These are phyloP conservation scores for Todiramphus chloris DNA, from an alignment of 2,113 vertebrate genomes.

Conservation along the genomic window DNA sequence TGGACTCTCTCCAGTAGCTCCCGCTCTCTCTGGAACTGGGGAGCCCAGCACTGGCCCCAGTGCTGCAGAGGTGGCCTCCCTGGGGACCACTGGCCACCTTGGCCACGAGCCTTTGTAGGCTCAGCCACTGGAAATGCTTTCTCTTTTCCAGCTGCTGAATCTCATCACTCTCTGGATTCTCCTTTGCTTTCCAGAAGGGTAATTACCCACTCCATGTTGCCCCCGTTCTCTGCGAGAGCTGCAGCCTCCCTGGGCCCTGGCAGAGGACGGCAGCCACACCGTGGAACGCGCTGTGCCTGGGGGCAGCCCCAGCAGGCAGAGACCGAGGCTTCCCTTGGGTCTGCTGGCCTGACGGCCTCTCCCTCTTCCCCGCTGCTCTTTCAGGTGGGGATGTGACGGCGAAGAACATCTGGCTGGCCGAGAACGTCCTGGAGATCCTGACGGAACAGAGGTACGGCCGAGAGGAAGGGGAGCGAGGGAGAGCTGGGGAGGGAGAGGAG, in stretches of 20 bases:
- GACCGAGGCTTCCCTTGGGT: not conserved
- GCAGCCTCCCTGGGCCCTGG: not conserved
- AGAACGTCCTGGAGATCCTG: conserved; percentile 91
- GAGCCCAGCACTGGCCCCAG: no score
- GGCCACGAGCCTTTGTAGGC: not conserved
- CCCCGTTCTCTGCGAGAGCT: no score
- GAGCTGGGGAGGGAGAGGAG: no score
- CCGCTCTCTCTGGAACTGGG: no score
- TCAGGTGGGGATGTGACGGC: conserved; percentile 91
- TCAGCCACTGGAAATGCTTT: not conserved
- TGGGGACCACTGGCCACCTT: not conserved
- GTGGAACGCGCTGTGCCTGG: no score
- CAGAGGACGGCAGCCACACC: not conserved
- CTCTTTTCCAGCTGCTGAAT: not conserved
- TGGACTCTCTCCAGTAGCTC: no score
- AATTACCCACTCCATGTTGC: rapidly evolving
- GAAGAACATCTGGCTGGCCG: conserved; percentile 95
- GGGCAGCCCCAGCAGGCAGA: not conserved
- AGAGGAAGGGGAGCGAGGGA: rapidly evolving
- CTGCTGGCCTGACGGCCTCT: no score
- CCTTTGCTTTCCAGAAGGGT: not conserved
- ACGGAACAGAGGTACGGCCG: conserved; percentile 86
- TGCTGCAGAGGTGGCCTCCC: no score
- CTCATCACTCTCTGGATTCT: not conserved
- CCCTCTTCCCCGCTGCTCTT: not conserved